phyloP scores from a whole-genome alignment of 2,888 invertebrate genomes.

The Gibbula magus region DNA sequence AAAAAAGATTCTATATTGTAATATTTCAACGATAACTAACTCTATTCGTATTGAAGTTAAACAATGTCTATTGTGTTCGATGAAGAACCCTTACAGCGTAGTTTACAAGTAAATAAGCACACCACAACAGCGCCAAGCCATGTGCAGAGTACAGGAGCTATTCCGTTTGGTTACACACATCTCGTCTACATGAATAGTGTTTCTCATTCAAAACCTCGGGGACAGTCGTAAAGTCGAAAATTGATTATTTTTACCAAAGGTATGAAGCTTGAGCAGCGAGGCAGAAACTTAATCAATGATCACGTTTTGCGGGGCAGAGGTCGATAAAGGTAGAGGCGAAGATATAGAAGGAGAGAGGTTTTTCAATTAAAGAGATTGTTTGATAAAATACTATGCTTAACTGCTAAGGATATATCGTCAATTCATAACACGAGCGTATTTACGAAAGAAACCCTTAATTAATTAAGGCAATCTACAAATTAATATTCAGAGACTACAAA shows the following conservation, averaged over 20 bases:
- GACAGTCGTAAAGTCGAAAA: neutral
- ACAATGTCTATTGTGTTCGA: too few relatives aligned
- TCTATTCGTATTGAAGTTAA: too few relatives aligned
- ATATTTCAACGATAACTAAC: too few relatives aligned
- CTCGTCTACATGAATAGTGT: neutral
- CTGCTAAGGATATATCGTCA: too few relatives aligned
- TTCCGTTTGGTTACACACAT: neutral
- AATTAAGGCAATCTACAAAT: too few relatives aligned
- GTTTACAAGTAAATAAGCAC: neutral
- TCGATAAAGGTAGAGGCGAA: neutral
- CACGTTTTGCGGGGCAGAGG: neutral
- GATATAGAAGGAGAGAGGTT: conserved; percentile 24
- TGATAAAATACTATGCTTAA: too few relatives aligned
- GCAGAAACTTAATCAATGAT: too few relatives aligned
- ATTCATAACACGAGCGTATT: too few relatives aligned
- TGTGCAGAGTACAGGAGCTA: conserved; percentile 8
- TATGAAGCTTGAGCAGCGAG: neutral
- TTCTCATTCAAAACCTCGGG: conserved; percentile 19
- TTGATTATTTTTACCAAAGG: neutral
- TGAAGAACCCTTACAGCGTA: too few relatives aligned
- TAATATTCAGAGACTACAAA: too few relatives aligned
- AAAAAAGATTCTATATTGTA: too few relatives aligned
- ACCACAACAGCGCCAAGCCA: conserved; percentile 6
- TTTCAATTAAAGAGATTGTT: neutral
- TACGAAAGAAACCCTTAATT: too few relatives aligned